phyloP scores from a whole-genome alignment of 2,113 vertebrate species.

The Ursus arctos region DNA sequence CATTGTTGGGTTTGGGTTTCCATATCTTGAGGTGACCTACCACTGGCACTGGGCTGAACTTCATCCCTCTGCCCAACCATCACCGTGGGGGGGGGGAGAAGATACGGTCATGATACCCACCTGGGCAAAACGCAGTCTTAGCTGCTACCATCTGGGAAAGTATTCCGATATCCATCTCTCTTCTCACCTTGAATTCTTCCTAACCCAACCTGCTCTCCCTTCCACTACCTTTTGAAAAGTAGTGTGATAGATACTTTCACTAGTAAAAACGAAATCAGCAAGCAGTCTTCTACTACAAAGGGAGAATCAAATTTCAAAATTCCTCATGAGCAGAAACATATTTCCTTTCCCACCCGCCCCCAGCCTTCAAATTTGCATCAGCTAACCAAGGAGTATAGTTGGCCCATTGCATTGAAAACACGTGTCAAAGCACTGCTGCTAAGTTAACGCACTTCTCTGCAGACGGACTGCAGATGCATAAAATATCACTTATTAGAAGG shows the following conservation, averaged over 20 bases:
- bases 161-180: not conserved
- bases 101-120: not conserved
- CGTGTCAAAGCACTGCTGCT: slow-evolving; percentile 14
- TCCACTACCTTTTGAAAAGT: not conserved
- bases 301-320: slow-evolving; percentile 50
- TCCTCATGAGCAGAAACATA: not conserved
- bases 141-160: not conserved
- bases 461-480: not conserved
- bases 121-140: not conserved
- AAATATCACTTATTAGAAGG: slow-evolving; percentile 45
- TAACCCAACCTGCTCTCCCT: not conserved
- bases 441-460: slow-evolving; percentile 7
- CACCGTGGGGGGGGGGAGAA: not conserved
- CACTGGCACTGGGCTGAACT: not conserved
- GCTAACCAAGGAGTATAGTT: slow-evolving; percentile 30
- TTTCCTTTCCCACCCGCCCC: not conserved
- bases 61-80: not conserved
- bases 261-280: slow-evolving; percentile 60
- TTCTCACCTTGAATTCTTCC: not conserved
- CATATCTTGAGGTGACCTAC: not conserved
- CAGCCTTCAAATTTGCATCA: slow-evolving; percentile 48
- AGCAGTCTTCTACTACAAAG: slow-evolving; percentile 35
- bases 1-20: slow-evolving; percentile 25
- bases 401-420: slow-evolving; percentile 36
- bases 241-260: not conserved